Evolutionary conservation across 2,888 invertebrate genomes (phyloP).

Genomic region (Phengaris arion): DNA sequence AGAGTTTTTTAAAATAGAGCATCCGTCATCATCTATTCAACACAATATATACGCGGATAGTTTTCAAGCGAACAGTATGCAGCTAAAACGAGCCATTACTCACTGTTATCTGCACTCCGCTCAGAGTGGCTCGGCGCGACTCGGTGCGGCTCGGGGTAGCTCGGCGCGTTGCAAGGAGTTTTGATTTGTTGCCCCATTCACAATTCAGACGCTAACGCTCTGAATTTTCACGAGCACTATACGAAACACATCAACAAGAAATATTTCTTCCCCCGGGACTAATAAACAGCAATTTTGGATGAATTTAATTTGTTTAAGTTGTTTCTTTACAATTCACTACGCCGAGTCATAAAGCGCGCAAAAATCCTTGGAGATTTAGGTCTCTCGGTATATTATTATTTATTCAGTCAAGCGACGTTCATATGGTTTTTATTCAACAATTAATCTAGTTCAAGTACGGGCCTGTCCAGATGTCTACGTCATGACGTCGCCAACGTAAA

Average conservation of each 20-base stretch:
- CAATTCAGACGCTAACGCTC: constrained; percentile 29
- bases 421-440: not conserved
- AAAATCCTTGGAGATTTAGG: constrained; percentile 6
- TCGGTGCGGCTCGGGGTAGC: not conserved
- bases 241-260: constrained; percentile 10
- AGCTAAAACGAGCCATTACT: constrained; percentile 30
- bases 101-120: constrained; percentile 33
- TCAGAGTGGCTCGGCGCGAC: not conserved
- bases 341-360: not conserved
- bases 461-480: too few species aligned
- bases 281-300: constrained; percentile 1
- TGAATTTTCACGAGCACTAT: constrained; percentile 25
- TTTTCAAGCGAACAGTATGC: constrained; percentile 22
- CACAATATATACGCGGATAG: constrained; percentile 20
- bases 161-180: constrained; percentile 30
- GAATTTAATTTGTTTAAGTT: not conserved
- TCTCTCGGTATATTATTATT: not conserved
- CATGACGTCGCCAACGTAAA: too few species aligned
- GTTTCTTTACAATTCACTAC: not conserved
- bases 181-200: constrained; percentile 33
- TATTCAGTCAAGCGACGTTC: not conserved
- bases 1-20: not conserved
- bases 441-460: not conserved
- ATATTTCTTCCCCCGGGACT: constrained; percentile 6
- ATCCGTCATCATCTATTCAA: constrained; percentile 13